Base-by-base conservation (phyloP, 2,888 invertebrate genomes). In the Tillus elongatus region DNA sequence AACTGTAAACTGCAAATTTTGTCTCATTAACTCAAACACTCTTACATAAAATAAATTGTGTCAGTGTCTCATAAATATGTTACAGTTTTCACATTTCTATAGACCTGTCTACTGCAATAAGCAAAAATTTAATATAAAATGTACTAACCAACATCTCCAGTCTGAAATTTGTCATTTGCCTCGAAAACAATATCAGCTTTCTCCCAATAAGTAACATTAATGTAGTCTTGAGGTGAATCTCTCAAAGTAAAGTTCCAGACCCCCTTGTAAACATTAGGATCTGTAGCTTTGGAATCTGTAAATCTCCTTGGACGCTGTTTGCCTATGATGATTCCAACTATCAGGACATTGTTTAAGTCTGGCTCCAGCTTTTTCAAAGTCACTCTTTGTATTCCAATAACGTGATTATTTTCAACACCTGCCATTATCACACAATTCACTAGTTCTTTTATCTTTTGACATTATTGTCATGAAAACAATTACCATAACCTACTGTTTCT, bases 201-300 rank as follows among this genome's bases (percentile, higher is more conserved):
- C 2, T 84, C 85, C 87, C 87, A 88, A 43, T 75, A 79, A 42
- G 80, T 79, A 10, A 78, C 78, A 57, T 87, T 86, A 31, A 84
- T 79, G 3, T 79, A 77, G 57, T 82, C 79, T 1, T 72, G 59
- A 11, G 73, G 68, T 0, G 84, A 79, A 64, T 87, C 88, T 43
- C 86, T 71, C 14, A 87, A 45, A 0, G 85, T 86, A 45, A 85
- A 82, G 36, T 76, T 79, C 66, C 82, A 81, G 1, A 87, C 85
- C n/a, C 75, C 81, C 46, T 77, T 72, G 63, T 72, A 71, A 13
- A 67, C 67, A 46, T 63, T 70, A 57, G 71, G 69, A 54, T 69
- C 71, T 50, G 69, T 72, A 58, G 71, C 69, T 59, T 69, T 72
- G 49, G 70, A 70, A 10, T 66, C 66, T 24, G 63, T 62, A 47